A percentile compares a stretch with the other conserved stretches of the same genome.
These are phyloP conservation scores for Dolichoris vasculosae DNA, from an alignment of 1,140 invertebrate genomes.

Conservation along the genomic window DNA sequence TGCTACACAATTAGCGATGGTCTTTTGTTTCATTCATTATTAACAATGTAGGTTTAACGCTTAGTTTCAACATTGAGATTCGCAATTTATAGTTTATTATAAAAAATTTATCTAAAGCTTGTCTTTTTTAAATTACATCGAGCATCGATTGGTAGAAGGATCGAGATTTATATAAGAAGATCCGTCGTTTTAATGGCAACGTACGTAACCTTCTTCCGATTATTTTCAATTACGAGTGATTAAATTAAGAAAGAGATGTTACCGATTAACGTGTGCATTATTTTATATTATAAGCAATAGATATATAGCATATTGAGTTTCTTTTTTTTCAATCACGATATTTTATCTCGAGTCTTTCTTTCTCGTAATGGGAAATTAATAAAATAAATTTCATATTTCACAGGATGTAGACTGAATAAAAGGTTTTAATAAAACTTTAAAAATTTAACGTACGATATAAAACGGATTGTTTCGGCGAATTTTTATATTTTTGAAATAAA, in stretches of 20 bases:
- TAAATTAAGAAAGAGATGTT: not conserved
- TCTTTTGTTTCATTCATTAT: slow-evolving; percentile 41
- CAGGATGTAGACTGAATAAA: not conserved
- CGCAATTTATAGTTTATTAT: slow-evolving; percentile 41
- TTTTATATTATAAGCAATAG: not conserved
- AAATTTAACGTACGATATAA: slow-evolving; percentile 28
- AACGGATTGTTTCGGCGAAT: slow-evolving; percentile 45
- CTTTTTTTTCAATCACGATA: not conserved
- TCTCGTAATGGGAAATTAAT: slow-evolving; percentile 22
- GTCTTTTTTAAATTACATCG: slow-evolving; percentile 12
- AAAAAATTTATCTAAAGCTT: slow-evolving; percentile 47
- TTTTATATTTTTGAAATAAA: slow-evolving; percentile 36
- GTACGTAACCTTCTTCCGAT: not conserved
- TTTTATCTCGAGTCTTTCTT: slow-evolving; percentile 45
- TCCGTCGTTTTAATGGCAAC: not conserved
- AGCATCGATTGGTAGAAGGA: slow-evolving; percentile 43
- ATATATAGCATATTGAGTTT: not conserved
- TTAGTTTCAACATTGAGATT: slow-evolving; percentile 51
- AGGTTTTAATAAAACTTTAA: slow-evolving; percentile 25
- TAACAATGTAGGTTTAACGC: slow-evolving; percentile 45
- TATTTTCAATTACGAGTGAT: not conserved
- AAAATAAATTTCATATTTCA: slow-evolving; percentile 7
- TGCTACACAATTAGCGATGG: slow-evolving; percentile 48
- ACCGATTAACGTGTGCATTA: slow-evolving; percentile 12
- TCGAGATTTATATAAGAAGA: slow-evolving; percentile 32